Percentiles rank a stretch among this genome's conserved stretches.
phyloP scores from a whole-genome alignment of 1,140 invertebrate genomes.

The Dermatophagoides farinae region DNA sequence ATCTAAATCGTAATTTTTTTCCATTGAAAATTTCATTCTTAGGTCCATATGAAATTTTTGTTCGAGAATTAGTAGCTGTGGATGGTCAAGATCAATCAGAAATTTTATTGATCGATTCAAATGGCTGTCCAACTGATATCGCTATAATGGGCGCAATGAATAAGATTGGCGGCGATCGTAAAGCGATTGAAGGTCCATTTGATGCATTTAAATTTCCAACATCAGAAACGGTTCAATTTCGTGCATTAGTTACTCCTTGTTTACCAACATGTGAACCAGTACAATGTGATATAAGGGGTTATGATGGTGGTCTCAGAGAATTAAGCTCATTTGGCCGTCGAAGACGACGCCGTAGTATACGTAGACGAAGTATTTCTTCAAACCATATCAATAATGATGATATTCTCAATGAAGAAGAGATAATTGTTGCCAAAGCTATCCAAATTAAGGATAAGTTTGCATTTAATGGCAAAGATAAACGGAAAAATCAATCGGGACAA shows the following conservation, averaged over 20 bases:
- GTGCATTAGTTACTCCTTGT: constrained; percentile 74
- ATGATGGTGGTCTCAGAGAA: constrained; percentile 32
- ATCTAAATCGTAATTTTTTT: neutral
- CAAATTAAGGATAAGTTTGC: constrained; percentile 71
- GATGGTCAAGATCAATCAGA: constrained; percentile 61
- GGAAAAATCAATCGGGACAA: neutral
- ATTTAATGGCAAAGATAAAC: constrained; percentile 21
- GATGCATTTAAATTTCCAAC: constrained; percentile 90
- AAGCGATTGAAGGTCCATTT: constrained; percentile 66
- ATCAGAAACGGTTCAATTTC: constrained; percentile 80
- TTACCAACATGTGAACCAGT: constrained; percentile 67
- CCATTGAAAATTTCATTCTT: constrained; percentile 4
- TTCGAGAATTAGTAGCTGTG: constrained; percentile 76
- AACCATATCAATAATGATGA: constrained; percentile 23
- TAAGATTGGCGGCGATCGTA: constrained; percentile 36
- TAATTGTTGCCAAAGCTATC: constrained; percentile 67
- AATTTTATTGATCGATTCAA: constrained; percentile 69
- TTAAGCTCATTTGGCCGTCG: constrained; percentile 57
- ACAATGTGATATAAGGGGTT: constrained; percentile 1
- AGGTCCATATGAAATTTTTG: constrained; percentile 74
- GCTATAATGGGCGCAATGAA: constrained; percentile 30
- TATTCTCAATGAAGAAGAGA: constrained; percentile 36
- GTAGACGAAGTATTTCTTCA: neutral
- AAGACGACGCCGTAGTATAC: constrained; percentile 31
- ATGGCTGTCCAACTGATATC: constrained; percentile 39